Evolutionary conservation across 2,888 invertebrate genomes (phyloP).

Genomic region (Chrysolina oricalcia): DNA sequence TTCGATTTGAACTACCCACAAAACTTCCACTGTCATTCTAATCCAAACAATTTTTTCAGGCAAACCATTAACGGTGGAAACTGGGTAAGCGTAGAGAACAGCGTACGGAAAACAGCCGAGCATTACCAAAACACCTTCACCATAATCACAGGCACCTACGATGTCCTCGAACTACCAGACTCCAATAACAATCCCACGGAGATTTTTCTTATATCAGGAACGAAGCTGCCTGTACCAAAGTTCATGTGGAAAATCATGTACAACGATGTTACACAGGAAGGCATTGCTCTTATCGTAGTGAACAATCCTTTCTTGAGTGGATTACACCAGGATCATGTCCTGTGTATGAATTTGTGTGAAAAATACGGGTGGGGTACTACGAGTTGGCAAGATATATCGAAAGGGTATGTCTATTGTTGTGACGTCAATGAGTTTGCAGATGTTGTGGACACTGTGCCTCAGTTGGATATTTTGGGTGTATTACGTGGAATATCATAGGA

Average conservation of each 20-base stretch:
- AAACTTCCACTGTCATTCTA: neutral
- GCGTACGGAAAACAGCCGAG: conserved; percentile 68
- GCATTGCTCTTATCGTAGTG: conserved; percentile 72
- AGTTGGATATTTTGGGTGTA: conserved; percentile 56
- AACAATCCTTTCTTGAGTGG: conserved; percentile 72
- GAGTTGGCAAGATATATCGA: conserved; percentile 59
- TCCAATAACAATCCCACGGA: conserved; percentile 60
- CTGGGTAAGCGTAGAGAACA: conserved; percentile 72
- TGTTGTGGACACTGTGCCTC: conserved; percentile 49
- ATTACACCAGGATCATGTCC: conserved; percentile 53
- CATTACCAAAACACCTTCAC: conserved; percentile 65
- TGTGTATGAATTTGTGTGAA: conserved; percentile 69
- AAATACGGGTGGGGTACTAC: conserved; percentile 64
- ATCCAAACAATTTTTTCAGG: conserved; percentile 45
- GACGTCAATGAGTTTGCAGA: conserved; percentile 64
- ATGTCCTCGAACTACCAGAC: conserved; percentile 69
- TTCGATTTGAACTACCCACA: neutral
- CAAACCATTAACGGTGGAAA: conserved; percentile 72
- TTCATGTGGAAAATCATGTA: conserved; percentile 73
- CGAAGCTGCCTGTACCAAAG: conserved; percentile 70
- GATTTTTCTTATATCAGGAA: conserved; percentile 68
- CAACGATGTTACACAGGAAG: conserved; percentile 66
- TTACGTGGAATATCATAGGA: conserved; percentile 31
- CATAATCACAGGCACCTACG: conserved; percentile 72
- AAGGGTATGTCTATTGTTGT: conserved; percentile 71